A percentile compares a stretch with the other conserved stretches of the same genome.
These are phyloP conservation scores for Ictalurus punctatus DNA, from an alignment of 2,113 vertebrate species.

Conservation along the genomic window DNA sequence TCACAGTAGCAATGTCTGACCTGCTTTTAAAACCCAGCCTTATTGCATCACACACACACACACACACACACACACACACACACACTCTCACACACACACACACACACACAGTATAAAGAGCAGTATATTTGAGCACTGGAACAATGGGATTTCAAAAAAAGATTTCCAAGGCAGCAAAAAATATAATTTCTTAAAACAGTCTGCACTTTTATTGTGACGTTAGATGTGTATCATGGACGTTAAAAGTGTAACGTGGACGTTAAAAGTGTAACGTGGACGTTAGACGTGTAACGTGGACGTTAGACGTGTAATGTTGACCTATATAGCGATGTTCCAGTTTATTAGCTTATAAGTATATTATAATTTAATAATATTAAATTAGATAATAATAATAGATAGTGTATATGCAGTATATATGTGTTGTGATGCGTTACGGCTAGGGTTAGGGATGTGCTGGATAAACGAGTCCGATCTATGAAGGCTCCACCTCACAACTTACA, in stretches of 20 bases:
- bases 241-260: no score
- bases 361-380: no score
- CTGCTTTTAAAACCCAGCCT: slow-evolving; percentile 31
- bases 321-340: background rate
- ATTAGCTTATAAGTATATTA: background rate
- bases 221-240: background rate
- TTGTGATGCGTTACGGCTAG: no score
- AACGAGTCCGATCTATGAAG: no score
- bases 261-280: background rate
- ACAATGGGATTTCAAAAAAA: background rate
- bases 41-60: background rate
- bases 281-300: no score
- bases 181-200: background rate
- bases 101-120: background rate
- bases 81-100: slow-evolving; percentile 19
- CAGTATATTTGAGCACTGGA: background rate
- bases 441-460: no score
- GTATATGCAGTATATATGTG: background rate
- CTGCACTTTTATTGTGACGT: background rate
- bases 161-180: background rate
- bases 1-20: slow-evolving; percentile 41
- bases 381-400: background rate
- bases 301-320: background rate
- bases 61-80: slow-evolving; percentile 30
- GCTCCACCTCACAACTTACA: no score